Percentiles rank a stretch among this genome's conserved stretches.
phyloP scores from a whole-genome alignment of 1,140 invertebrate genomes.

The Heliconius nattereri region DNA sequence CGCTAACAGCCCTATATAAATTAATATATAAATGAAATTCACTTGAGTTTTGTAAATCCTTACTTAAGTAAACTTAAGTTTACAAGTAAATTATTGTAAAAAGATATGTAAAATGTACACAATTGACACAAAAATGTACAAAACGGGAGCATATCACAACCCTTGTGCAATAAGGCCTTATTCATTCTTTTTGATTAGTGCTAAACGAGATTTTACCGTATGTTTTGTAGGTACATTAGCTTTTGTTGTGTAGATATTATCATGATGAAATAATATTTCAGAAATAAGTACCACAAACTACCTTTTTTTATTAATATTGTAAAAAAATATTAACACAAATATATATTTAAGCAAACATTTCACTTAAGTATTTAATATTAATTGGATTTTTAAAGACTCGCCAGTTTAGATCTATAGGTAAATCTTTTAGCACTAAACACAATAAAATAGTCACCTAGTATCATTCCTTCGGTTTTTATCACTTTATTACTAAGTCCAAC shows the following conservation, averaged over 20 bases:
- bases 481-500: neutral
- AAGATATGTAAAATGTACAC: slow-evolving; percentile 5
- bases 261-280: no score
- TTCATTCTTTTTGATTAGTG: neutral
- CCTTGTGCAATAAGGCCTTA: neutral
- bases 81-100: neutral
- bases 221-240: no score
- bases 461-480: neutral
- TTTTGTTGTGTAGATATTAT: no score
- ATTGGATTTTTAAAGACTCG: neutral
- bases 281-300: no score
- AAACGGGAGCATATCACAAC: slow-evolving; percentile 4
- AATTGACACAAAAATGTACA: slow-evolving; percentile 10
- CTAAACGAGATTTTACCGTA: neutral
- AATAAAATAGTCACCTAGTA: neutral
- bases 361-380: neutral
- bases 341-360: no score
- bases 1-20: no score
- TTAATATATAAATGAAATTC: neutral
- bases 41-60: neutral
- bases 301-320: no score
- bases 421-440: neutral
- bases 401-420: neutral
- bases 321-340: no score
- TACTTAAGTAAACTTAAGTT: slow-evolving; percentile 3